Base-by-base conservation (phyloP, 53 echinoderm and acorn worm genomes). In the Holothuria scabra region DNA sequence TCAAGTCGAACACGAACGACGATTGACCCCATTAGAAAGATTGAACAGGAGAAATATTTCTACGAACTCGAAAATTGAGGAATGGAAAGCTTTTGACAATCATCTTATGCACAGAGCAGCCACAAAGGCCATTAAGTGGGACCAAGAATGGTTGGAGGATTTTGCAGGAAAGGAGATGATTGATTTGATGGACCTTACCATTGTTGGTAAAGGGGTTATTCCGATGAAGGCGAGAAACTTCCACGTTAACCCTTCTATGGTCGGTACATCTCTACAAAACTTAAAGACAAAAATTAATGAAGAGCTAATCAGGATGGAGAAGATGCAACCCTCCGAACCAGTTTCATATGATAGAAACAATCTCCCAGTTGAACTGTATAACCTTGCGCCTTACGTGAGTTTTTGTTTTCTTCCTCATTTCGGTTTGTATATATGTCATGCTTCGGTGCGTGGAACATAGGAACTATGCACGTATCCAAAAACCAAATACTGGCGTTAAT, bases 351-450 rank as follows among this genome's bases (percentile, higher is more conserved):
- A 80, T 37, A 35, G 60, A 20, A 80, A 30, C 2, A 34, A 80
- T 61, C 30, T 80, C 20, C 81, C 81, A 59, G 59, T 80, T 37
- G 81, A 80, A 44, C 81, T 80, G 32, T 80, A 80, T 33, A 80
- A 80, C 37, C 62, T 80, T 60, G 81, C 81, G 37, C 81, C 81
- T 80, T 80, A 80, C 38, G 81, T 80, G 62, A 80, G 81, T 76
- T 28, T 0, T 56, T 33, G 81, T 76, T 28, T 0, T 56, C 18
- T 71, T 26, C 0, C 5, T 14, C 8, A 26, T 60, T 60, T 22
- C 11, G 22, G 22, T 60, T 41, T 41, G 2, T 41, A 8, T 41
- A 10, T 10, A 8, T 41, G 41, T 10, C 6, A 41, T 4, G 6
- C 41, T 2, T 2, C 7, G 41, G 41, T 41, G 41, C 41, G 7